Percentiles rank a stretch among this genome's conserved stretches.
phyloP scores from a whole-genome alignment of 2,888 invertebrate genomes.

The Drosophila birchii region DNA sequence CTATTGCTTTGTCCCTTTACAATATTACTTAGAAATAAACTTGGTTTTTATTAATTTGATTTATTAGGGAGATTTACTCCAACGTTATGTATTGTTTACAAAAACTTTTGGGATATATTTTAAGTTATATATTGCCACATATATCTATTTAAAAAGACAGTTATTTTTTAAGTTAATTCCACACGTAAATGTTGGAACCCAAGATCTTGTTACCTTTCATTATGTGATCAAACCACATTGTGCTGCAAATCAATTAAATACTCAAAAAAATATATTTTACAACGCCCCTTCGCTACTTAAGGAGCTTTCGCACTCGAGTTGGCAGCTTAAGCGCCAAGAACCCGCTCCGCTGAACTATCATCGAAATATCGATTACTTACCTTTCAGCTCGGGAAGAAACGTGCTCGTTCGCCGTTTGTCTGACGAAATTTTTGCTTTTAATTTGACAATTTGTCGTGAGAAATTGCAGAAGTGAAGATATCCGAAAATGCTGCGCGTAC shows the following conservation, averaged over 20 bases:
- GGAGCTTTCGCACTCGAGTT: conserved; percentile 6
- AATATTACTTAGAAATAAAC: neutral
- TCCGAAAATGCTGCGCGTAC: conserved; percentile 79
- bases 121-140: neutral
- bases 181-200: neutral
- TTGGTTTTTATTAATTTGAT: neutral
- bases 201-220: conserved; percentile 5
- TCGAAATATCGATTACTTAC: conserved; percentile 33
- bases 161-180: no score
- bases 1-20: neutral
- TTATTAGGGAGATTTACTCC: no score
- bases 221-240: conserved; percentile 1
- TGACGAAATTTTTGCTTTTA: conserved; percentile 73
- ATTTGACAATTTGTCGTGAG: conserved; percentile 42
- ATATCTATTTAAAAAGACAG: neutral
- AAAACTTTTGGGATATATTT: neutral
- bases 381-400: conserved; percentile 68
- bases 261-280: neutral
- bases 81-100: neutral
- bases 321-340: conserved; percentile 43
- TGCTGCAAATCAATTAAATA: conserved; percentile 2
- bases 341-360: conserved; percentile 37
- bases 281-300: conserved; percentile 2
- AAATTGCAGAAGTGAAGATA: conserved; percentile 47
- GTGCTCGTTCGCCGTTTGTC: conserved; percentile 62